phyloP scores from a whole-genome alignment of 2,797 vertebrate species.

The Myiotriccus ornatus region DNA sequence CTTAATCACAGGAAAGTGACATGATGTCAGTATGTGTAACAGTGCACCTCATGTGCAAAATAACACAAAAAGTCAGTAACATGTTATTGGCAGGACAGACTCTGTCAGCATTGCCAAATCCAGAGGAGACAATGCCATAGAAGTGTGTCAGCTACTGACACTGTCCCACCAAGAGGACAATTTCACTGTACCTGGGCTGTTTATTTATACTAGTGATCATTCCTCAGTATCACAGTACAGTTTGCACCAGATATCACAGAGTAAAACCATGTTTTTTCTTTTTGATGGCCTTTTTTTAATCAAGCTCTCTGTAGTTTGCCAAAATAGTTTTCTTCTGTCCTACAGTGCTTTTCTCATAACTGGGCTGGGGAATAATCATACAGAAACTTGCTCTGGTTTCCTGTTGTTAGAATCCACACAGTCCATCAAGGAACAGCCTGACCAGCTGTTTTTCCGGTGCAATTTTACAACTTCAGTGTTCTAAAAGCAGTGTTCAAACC shows the following conservation, averaged over 20 bases:
- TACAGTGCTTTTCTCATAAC: neutral
- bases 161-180: neutral
- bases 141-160: neutral
- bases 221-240: neutral
- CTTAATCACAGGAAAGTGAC: neutral
- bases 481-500: neutral
- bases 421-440: neutral
- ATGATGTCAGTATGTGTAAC: neutral
- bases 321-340: neutral
- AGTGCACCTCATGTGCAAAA: neutral
- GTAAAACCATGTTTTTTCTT: neutral
- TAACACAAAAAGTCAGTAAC: neutral
- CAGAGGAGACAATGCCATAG: neutral
- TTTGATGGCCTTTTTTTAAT: neutral
- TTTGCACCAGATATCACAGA: neutral
- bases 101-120: neutral
- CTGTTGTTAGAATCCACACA: neutral
- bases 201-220: neutral
- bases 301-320: neutral
- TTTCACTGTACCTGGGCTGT: neutral
- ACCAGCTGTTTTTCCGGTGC: neutral
- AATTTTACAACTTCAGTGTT: neutral
- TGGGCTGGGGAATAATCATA: neutral
- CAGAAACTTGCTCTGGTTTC: neutral
- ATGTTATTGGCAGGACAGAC: neutral